Conservation (phyloP, 2,888 invertebrate species). For the Halictus quadricinctus region DNA sequence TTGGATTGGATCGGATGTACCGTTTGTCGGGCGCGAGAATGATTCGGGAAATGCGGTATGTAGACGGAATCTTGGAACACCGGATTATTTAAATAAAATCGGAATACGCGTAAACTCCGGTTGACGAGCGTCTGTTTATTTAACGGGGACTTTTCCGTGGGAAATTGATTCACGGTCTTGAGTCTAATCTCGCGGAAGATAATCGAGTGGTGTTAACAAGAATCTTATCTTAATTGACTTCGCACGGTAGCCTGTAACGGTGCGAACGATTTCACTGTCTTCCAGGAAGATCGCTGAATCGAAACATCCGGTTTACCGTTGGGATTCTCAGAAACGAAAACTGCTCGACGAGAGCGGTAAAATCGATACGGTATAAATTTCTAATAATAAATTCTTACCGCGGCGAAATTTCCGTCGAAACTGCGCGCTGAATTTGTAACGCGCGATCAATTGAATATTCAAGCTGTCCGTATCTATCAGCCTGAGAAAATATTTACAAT, state of each 20-base stretch:
- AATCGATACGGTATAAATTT: slow-evolving; percentile 29
- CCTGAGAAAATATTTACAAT: background rate
- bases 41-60: background rate
- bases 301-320: background rate
- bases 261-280: background rate
- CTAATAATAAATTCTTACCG: slow-evolving; percentile 17
- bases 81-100: background rate
- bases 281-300: background rate
- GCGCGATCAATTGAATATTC: slow-evolving; percentile 19
- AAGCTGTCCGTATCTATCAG: background rate
- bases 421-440: slow-evolving; percentile 15
- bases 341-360: background rate
- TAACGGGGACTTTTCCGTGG: background rate
- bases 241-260: background rate
- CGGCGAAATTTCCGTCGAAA: background rate
- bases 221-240: background rate
- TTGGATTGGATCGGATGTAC: background rate
- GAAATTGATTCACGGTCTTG: background rate
- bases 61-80: background rate
- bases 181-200: background rate
- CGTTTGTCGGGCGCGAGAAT: background rate
- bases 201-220: background rate
- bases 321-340: background rate
- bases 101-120: background rate
- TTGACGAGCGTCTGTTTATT: background rate